Evolutionary conservation across 2,113 vertebrate genomes (phyloP), one percentile per base, ranked within the genome.

Genomic region (Tachysurus fulvidraco): DNA sequence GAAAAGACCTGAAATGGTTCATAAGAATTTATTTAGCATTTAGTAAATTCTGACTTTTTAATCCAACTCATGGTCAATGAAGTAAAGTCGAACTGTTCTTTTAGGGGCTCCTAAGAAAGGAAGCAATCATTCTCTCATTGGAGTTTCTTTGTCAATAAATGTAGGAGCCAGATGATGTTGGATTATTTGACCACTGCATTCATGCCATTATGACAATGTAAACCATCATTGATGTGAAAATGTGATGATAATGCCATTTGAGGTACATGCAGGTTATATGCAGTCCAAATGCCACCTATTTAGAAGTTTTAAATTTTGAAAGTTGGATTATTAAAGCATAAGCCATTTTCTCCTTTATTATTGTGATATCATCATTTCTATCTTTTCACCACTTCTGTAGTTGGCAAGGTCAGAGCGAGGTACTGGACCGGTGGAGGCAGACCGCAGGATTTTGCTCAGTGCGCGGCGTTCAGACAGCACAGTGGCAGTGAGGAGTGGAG

Each of bases 341-440:
- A 73, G 23, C 55, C 44, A 73, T 54, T 87, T 14, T 88, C 73
- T 60, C 86, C 82, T 41, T 85, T 2, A 28, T 46, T 17, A 41
- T 62, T 54, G 69, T 80, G 46, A 76, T 74, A 44, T 67, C 71
- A 79, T 55, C 83, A 64, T 73, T 54, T 62, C 41, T 59, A 6
- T 57, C 44, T 81, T 79, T 78, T 30, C 59, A 19, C 80, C 62
- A 84, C 30, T 85, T 81, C 85, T 67, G 62, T 89, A 92, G 92
- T 83, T 85, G 83, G 74, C 89, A 85, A 91, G 90, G 88, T 90
- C 91, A 83, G 91, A 87, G 83, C 69, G 52, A 76, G 67, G 74
- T 73, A n/a, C 28, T 55, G 80, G 54, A 50, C 88, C 73, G 46
- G 86, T 74, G 64, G 87, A 82, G 62, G 81, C 85, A 44, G 71